phyloP scores from a whole-genome alignment of 1,140 invertebrate species.

The Gryllus bimaculatus region DNA sequence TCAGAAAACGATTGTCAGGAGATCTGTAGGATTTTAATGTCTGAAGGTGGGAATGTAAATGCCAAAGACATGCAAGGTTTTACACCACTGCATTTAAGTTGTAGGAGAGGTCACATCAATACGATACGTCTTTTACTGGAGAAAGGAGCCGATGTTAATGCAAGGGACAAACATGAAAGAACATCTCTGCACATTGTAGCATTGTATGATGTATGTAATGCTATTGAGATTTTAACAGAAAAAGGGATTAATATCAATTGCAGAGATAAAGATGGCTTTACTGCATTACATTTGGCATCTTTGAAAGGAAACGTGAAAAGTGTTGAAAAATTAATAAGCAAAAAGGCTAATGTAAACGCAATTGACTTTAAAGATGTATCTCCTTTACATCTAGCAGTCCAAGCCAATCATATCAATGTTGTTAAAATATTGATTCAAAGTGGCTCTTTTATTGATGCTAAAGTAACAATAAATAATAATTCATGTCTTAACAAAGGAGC shows the following conservation, averaged over 20 bases:
- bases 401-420: slow-evolving; percentile 12
- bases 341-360: background rate
- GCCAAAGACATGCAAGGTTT: slow-evolving; percentile 19
- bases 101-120: slow-evolving; percentile 8
- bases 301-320: background rate
- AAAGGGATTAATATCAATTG: background rate
- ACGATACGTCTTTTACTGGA: background rate
- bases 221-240: background rate
- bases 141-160: background rate
- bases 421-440: background rate
- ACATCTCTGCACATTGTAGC: background rate
- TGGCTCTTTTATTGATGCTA: background rate
- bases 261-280: background rate
- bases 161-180: background rate
- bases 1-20: background rate
- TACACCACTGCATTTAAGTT: slow-evolving; percentile 26
- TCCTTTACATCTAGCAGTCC: slow-evolving; percentile 26
- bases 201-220: background rate
- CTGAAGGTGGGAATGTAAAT: background rate
- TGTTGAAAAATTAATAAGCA: background rate
- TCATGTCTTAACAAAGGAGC: slow-evolving; percentile 34
- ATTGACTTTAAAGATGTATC: background rate
- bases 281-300: background rate
- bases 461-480: slow-evolving; percentile 17
- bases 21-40: background rate